Conservation (phyloP, 2,888 invertebrate species). For the Drosophila fungiperda region DNA sequence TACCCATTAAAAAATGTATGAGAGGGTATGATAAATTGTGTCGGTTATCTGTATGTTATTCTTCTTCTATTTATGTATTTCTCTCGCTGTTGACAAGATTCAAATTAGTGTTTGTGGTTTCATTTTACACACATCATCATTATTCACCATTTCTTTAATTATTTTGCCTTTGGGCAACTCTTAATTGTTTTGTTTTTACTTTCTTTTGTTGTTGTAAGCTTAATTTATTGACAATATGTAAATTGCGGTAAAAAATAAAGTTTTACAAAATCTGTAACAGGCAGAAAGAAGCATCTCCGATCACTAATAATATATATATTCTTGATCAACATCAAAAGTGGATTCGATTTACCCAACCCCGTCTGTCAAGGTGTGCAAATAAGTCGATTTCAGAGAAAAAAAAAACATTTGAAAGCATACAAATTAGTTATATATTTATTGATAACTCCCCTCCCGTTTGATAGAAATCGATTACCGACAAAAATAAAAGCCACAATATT, state of each 20-base stretch:
- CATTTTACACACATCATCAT: neutral
- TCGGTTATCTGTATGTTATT: neutral
- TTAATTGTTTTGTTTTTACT: neutral
- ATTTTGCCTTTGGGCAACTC: neutral
- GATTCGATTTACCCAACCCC: no score
- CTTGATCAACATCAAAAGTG: neutral
- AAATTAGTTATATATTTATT: neutral
- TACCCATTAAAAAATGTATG: conserved; percentile 3
- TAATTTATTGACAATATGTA: neutral
- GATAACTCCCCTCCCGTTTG: neutral
- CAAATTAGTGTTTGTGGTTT: neutral
- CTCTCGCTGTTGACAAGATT: neutral
- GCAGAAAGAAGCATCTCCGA: neutral
- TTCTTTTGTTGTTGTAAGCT: neutral
- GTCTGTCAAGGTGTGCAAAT: neutral
- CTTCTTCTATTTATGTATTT: neutral
- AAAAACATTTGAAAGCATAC: neutral
- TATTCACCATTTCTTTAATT: neutral
- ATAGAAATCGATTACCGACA: neutral
- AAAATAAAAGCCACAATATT: neutral
- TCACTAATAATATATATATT: neutral
- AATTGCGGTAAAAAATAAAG: neutral
- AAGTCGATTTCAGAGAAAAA: neutral
- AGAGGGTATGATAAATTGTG: neutral
- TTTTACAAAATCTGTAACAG: neutral